Evolutionary conservation across 1,140 invertebrate species (phyloP).

Genomic region (Laodelphax striatellus): DNA sequence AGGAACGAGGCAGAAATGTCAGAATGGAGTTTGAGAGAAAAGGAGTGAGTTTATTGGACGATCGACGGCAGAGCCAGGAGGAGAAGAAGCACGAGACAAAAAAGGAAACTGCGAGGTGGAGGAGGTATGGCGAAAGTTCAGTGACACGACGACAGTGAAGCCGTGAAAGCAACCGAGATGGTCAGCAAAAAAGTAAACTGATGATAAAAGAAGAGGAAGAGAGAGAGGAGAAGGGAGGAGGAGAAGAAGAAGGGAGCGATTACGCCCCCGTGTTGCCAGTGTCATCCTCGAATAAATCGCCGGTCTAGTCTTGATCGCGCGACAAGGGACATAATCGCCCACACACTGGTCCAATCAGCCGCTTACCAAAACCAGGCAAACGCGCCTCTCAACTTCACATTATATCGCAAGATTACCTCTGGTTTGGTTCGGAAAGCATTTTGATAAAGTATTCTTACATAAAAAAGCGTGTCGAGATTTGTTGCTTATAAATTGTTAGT

Average conservation of each 20-base stretch:
- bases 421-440: too few relatives aligned
- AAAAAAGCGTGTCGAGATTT: too few relatives aligned
- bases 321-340: too few relatives aligned
- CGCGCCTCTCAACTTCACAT: too few relatives aligned
- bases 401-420: too few relatives aligned
- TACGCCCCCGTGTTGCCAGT: neutral
- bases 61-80: neutral
- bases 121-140: neutral
- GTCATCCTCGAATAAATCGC: too few relatives aligned
- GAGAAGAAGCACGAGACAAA: neutral
- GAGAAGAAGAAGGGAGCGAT: slow-evolving; percentile 5
- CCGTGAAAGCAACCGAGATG: slow-evolving; percentile 1
- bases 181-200: neutral
- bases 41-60: neutral
- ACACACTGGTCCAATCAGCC: too few relatives aligned
- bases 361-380: too few relatives aligned
- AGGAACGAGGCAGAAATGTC: slow-evolving; percentile 1
- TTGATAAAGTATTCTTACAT: too few relatives aligned
- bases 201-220: slow-evolving; percentile 4
- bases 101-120: neutral
- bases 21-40: neutral
- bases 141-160: neutral
- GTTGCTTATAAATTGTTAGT: too few relatives aligned
- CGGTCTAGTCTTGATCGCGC: too few relatives aligned
- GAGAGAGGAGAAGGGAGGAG: neutral